Evolutionary conservation across 2,888 invertebrate species (phyloP).

Genomic region (Busseola fusca): DNA sequence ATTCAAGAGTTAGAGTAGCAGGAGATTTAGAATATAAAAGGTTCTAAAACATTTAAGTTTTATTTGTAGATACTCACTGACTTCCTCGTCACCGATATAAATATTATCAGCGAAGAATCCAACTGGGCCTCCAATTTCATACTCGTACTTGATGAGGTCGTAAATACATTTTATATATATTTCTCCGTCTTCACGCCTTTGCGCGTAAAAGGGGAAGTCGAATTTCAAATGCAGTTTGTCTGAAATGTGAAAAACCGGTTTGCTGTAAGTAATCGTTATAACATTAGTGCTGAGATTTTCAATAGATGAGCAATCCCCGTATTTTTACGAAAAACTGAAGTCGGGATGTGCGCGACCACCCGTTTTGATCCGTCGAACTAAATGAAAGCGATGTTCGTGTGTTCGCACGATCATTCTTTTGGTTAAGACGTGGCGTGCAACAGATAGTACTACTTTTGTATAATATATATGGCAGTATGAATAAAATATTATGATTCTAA

Average conservation of each 20-base stretch:
- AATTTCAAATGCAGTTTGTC: constrained; percentile 68
- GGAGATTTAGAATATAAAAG: not conserved
- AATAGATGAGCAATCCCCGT: too few relatives aligned
- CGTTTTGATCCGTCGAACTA: not conserved
- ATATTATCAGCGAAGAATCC: constrained; percentile 66
- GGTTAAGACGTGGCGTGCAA: not conserved
- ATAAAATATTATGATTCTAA: not conserved
- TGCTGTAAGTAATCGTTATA: not conserved
- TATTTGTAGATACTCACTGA: constrained; percentile 64
- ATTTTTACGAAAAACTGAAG: not conserved
- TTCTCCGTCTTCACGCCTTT: constrained; percentile 68
- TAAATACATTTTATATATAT: constrained; percentile 69
- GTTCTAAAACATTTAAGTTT: constrained; percentile 1
- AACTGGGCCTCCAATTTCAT: constrained; percentile 67
- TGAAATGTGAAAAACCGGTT: constrained; percentile 53
- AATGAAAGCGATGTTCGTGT: not conserved
- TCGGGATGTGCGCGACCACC: not conserved
- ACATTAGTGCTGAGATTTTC: not conserved
- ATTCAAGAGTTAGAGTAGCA: not conserved
- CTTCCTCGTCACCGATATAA: constrained; percentile 62
- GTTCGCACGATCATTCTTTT: not conserved
- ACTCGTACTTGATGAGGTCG: constrained; percentile 66
- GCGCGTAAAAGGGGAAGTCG: constrained; percentile 66
- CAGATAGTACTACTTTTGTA: too few relatives aligned
- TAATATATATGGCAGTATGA: not conserved